Conservation (phyloP, 2,888 invertebrate genomes). For the Loripinus fragilis region DNA sequence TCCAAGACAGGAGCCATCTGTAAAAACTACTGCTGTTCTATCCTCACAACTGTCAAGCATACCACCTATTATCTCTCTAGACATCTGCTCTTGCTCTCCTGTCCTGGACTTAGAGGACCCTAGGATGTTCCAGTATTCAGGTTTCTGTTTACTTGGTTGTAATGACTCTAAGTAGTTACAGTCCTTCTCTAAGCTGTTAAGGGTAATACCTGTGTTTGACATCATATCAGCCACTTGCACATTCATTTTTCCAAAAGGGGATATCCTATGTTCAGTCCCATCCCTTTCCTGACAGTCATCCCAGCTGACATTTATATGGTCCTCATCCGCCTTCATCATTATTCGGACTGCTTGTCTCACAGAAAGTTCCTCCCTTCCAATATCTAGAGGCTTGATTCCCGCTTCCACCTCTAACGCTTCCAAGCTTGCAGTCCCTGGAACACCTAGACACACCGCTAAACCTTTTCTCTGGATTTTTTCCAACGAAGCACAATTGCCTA, state of each 20-base stretch:
- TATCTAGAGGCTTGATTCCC: conserved; percentile 12
- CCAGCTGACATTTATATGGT: neutral
- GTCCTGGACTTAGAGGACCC: conserved; percentile 12
- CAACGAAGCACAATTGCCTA: neutral
- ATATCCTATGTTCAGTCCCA: neutral
- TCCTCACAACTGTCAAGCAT: neutral
- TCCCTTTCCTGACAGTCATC: neutral
- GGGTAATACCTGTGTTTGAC: neutral
- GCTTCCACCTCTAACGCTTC: conserved; percentile 25
- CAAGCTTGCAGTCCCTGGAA: no score
- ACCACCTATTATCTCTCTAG: no score
- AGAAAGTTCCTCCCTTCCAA: conserved; percentile 6
- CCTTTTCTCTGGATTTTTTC: conserved; percentile 21
- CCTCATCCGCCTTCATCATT: conserved; percentile 10
- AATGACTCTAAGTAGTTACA: neutral
- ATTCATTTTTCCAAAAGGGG: neutral
- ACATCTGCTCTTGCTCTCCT: no score
- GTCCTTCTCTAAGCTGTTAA: conserved; percentile 1
- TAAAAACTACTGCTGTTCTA: neutral
- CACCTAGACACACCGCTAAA: no score
- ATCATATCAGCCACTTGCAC: no score
- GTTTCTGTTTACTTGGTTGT: conserved; percentile 4
- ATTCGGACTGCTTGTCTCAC: conserved; percentile 29
- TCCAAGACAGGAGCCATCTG: no score
- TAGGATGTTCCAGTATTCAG: conserved; percentile 21